Conservation (phyloP, 2,888 invertebrate genomes). For the Hetaerina titia region DNA sequence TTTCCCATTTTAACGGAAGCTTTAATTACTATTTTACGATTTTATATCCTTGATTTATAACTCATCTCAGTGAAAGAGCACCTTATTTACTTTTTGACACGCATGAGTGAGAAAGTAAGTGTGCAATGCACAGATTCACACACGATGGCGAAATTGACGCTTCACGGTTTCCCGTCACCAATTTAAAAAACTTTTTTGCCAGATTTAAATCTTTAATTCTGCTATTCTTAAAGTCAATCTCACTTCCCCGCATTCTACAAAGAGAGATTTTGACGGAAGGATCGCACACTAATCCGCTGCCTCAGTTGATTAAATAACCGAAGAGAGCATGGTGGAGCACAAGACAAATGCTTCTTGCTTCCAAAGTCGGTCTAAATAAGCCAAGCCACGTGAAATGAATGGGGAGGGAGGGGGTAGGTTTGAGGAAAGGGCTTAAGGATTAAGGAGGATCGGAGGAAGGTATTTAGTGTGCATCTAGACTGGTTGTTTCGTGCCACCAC, state of each 20-base stretch:
- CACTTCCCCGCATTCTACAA: not conserved
- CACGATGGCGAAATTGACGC: too few species aligned
- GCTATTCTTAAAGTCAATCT: not conserved
- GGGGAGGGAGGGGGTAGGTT: not conserved
- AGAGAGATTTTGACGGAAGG: not conserved
- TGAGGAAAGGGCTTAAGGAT: not conserved
- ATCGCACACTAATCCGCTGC: not conserved
- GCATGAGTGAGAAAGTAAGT: too few species aligned
- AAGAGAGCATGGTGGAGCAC: not conserved
- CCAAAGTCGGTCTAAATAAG: constrained; percentile 12
- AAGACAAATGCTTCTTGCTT: not conserved
- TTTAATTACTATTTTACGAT: too few species aligned
- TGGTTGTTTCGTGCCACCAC: not conserved
- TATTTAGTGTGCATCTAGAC: not conserved
- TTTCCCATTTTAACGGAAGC: too few species aligned
- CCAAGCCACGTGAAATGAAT: not conserved
- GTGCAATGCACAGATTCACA: too few species aligned
- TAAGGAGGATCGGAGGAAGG: not conserved
- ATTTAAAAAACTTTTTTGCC: too few species aligned
- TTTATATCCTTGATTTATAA: too few species aligned
- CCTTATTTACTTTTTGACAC: too few species aligned
- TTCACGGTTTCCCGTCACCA: too few species aligned
- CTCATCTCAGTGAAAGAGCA: too few species aligned
- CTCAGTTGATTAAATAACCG: constrained; percentile 27
- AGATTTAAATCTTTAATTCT: not conserved